Evolutionary conservation across 2,888 invertebrate genomes (phyloP).

Genomic region (Drepana falcataria): DNA sequence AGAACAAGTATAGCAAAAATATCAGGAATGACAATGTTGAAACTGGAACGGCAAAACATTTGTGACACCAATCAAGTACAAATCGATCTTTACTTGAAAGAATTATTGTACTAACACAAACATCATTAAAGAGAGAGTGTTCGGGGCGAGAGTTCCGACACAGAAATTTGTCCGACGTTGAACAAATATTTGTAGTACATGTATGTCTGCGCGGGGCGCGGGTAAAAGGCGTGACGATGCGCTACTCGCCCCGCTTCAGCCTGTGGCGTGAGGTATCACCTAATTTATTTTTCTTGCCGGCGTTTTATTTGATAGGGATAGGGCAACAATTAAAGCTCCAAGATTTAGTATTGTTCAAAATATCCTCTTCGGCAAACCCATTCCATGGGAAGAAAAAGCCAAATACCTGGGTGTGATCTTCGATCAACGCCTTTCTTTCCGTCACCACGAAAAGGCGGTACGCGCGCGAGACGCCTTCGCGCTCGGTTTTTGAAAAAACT

Average conservation of each 20-base stretch:
- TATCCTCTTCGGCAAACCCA: too few relatives aligned
- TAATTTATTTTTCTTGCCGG: slow-evolving; percentile 15
- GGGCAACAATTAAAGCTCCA: too few relatives aligned
- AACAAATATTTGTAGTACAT: slow-evolving; percentile 47
- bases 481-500: too few relatives aligned
- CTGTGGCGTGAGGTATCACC: slow-evolving; percentile 22
- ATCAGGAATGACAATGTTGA: background rate
- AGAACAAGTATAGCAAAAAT: background rate
- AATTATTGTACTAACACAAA: slow-evolving; percentile 8
- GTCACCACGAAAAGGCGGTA: too few relatives aligned
- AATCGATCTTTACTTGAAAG: slow-evolving; percentile 2
- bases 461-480: too few relatives aligned
- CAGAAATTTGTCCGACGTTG: slow-evolving; percentile 48
- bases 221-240: slow-evolving; percentile 63
- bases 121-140: slow-evolving; percentile 8
- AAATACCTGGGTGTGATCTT: too few relatives aligned
- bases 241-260: slow-evolving; percentile 49
- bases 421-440: too few relatives aligned
- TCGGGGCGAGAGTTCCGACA: slow-evolving; percentile 54
- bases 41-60: background rate
- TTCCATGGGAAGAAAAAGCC: too few relatives aligned
- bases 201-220: slow-evolving; percentile 40
- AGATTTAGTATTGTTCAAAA: too few relatives aligned
- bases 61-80: background rate
- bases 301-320: slow-evolving; percentile 1